Conservation (phyloP, 2,113 vertebrate genomes). For the Rousettus leschenaultii region DNA sequence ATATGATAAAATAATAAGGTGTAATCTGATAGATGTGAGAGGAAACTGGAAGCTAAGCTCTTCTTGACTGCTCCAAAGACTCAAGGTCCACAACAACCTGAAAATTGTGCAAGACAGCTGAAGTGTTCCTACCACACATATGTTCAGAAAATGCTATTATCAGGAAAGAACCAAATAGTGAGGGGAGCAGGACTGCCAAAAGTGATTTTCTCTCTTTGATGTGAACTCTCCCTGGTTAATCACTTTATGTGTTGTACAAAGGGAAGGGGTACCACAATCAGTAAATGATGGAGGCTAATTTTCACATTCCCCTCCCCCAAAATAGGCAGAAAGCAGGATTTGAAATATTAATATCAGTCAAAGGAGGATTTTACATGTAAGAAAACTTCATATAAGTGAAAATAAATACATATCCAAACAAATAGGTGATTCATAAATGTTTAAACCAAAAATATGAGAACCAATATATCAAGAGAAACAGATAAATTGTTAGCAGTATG, state of each 20-base stretch:
- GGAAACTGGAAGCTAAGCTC: neutral
- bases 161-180: fast-evolving
- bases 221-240: neutral
- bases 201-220: neutral
- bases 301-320: neutral
- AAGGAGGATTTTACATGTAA: neutral
- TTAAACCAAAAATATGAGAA: neutral
- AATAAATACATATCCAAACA: neutral
- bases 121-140: fast-evolving
- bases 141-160: neutral
- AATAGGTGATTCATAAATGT: neutral
- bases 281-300: neutral
- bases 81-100: fast-evolving
- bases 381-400: neutral
- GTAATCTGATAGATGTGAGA: fast-evolving
- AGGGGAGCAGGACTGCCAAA: fast-evolving
- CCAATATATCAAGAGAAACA: neutral
- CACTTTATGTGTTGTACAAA: neutral
- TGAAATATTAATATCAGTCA: neutral
- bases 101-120: fast-evolving
- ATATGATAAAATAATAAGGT: too few species aligned
- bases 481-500: neutral
- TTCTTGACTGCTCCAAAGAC: neutral
- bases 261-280: neutral
- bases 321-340: neutral